Evolutionary conservation across 2,113 vertebrate species (phyloP), one percentile per base, ranked within the genome.

Genomic region (Paraplagusia blochii): DNA sequence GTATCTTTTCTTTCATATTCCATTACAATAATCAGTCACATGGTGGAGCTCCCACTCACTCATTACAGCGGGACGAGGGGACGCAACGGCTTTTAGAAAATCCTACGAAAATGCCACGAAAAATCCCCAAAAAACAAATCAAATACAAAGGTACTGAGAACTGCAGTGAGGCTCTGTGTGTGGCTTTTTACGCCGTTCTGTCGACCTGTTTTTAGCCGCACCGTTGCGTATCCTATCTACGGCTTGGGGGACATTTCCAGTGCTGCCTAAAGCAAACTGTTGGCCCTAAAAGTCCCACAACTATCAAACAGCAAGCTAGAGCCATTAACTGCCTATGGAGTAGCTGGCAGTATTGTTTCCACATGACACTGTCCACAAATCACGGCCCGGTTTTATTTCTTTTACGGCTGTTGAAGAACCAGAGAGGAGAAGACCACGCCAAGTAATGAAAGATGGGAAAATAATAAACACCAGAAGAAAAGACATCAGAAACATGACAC

Each of bases 311-410:
- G 76, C 81, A 75, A 79, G 82, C 75, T 69, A 70, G 76, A 77
- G 65, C 81, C 73, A 82, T 85, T 80, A 85, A 74, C 72, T 71
- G 77, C 74, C 75, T 76, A 79, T 80, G 69, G 77, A 81, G 83
- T 63, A 63, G 63, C 71, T 63, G 77, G 70, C 61, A 61, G 44
- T 50, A 46, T 70, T 66, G 64, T 62, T 58, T 74, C 63, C 53
- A 69, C 58, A 49, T 43, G 58, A 50, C 18, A 6, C 9, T 66
- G 10, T 66, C 46, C 57, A 59, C 71, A 85, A 76, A 72, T 66
- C 66, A 47, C 60, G n/a, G 66, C 54, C 64, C 83, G 70, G 71
- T 68, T 57, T 74, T 48, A 34, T 22, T 56, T 63, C 71, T 71
- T 72, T 54, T 71, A 48, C 19, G 49, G 13, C 19, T 49, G 35